Evolutionary conservation across 2,113 vertebrate genomes (phyloP).

Genomic region (Tringa solitaria): DNA sequence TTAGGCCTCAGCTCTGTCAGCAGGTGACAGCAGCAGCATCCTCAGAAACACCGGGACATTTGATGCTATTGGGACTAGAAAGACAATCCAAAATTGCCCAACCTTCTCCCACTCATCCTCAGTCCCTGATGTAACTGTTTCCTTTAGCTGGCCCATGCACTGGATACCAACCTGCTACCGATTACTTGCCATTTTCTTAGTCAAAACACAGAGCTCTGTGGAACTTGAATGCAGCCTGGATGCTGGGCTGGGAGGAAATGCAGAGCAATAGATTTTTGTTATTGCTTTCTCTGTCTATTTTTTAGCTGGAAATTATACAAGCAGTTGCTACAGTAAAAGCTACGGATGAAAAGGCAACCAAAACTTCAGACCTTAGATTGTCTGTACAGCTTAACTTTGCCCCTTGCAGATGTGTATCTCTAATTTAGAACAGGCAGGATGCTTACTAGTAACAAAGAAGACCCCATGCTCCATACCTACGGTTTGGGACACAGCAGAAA

Average conservation of each 20-base stretch:
- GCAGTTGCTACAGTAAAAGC: not conserved
- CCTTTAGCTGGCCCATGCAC: not conserved
- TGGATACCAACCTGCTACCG: not conserved
- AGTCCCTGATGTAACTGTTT: not conserved
- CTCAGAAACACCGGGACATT: not conserved
- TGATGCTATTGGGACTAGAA: not conserved
- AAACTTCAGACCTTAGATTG: not conserved
- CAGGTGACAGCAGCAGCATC: not conserved
- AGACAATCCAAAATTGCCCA: not conserved
- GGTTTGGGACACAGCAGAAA: not conserved
- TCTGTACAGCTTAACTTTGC: not conserved
- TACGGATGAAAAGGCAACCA: not conserved
- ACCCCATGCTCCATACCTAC: not conserved
- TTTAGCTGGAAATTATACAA: not conserved
- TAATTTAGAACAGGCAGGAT: not conserved
- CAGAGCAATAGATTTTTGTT: not conserved
- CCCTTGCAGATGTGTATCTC: not conserved
- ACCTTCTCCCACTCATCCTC: not conserved
- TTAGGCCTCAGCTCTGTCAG: not conserved
- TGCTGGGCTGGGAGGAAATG: not conserved
- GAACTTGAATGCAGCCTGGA: not conserved
- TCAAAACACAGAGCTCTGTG: not conserved
- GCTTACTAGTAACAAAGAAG: not conserved
- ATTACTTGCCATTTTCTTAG: not conserved
- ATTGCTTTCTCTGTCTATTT: not conserved